These are phyloP conservation scores for Gadopsis bispinosus DNA, from an alignment of 2,797 vertebrate genomes.

Conservation along the genomic window DNA sequence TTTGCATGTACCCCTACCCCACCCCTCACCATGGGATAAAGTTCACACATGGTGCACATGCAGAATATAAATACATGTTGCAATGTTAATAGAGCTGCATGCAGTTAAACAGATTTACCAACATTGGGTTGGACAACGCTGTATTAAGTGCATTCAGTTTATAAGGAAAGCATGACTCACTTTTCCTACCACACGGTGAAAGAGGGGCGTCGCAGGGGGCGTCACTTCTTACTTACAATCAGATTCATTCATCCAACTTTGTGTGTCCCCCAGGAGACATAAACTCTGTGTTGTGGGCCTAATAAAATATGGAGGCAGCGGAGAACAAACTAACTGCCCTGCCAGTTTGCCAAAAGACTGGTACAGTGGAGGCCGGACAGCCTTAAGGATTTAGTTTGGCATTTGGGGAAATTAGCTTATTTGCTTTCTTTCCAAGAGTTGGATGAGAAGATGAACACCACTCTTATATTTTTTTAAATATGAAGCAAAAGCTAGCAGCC, in stretches of 20 bases:
- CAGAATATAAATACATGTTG: background rate
- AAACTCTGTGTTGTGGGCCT: background rate
- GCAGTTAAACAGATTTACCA: background rate
- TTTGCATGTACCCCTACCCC: conserved; percentile 8
- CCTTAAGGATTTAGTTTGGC: background rate
- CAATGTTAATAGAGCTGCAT: background rate
- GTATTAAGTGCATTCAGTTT: background rate
- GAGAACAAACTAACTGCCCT: background rate
- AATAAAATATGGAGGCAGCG: conserved; percentile 4
- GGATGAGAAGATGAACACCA: background rate
- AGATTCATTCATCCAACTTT: conserved; percentile 16
- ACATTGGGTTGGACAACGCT: background rate
- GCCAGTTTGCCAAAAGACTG: background rate
- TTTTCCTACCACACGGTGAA: background rate
- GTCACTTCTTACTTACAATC: conserved; percentile 5
- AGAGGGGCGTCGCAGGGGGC: conserved; percentile 5
- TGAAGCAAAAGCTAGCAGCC: too few relatives aligned
- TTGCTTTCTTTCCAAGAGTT: background rate
- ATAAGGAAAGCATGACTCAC: background rate
- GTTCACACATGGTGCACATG: conserved; percentile 4
- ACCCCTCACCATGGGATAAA: background rate
- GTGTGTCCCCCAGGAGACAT: conserved; percentile 16
- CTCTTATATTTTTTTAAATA: too few relatives aligned
- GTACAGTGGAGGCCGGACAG: background rate
- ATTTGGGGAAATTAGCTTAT: background rate